These are phyloP conservation scores for Encarsia formosa DNA, from an alignment of 2,888 invertebrate genomes.

Conservation along the genomic window DNA sequence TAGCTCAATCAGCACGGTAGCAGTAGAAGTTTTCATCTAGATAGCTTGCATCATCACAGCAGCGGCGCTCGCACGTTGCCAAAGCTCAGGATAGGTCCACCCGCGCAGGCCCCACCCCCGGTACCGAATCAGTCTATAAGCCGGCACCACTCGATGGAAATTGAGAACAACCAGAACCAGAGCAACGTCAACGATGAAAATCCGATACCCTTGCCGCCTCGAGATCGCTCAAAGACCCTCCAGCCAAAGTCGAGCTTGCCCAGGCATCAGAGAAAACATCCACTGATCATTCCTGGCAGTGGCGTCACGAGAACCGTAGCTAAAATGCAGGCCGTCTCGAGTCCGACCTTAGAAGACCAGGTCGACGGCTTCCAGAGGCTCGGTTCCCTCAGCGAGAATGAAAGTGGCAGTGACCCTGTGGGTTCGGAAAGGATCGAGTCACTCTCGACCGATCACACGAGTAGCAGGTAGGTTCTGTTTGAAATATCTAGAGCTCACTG, in stretches of 20 bases:
- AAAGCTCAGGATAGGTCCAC: constrained; percentile 42
- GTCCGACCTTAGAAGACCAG: constrained; percentile 48
- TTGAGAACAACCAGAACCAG: constrained; percentile 43
- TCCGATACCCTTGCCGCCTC: constrained; percentile 75
- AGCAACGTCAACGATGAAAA: constrained; percentile 53
- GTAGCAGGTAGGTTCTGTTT: no score
- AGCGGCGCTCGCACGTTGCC: constrained; percentile 45
- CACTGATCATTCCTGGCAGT: constrained; percentile 69
- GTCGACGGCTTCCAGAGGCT: constrained; percentile 35
- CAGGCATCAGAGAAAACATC: constrained; percentile 76
- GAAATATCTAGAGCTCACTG: no score
- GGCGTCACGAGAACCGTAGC: constrained; percentile 62
- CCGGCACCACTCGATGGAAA: constrained; percentile 31
- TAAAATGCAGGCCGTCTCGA: constrained; percentile 55
- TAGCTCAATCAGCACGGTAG: neutral
- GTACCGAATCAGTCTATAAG: constrained; percentile 19
- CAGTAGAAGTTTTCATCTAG: constrained; percentile 19
- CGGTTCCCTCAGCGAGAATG: no score
- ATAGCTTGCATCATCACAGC: constrained; percentile 32
- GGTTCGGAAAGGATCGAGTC: no score
- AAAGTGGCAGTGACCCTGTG: no score
- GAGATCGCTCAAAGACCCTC: constrained; percentile 65
- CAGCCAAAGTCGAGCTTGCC: constrained; percentile 61
- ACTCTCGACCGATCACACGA: no score
- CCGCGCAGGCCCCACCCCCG: constrained; percentile 33